Conservation (phyloP, 1,140 invertebrate species). For the Ostrea edulis region DNA sequence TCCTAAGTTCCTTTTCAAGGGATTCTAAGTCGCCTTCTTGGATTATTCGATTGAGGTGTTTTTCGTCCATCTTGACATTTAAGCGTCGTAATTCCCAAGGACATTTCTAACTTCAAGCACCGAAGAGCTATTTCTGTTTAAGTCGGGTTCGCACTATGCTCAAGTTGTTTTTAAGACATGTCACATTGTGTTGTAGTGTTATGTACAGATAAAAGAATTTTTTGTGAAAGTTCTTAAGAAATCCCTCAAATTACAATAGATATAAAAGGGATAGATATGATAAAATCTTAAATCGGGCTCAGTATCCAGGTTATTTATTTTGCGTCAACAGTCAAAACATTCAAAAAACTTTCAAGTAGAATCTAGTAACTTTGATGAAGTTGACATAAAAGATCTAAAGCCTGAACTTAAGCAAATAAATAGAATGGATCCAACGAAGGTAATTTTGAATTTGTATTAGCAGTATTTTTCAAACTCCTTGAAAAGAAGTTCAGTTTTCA, state of each 20-base stretch:
- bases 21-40: neutral
- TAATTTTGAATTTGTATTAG: neutral
- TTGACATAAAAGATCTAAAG: too few species aligned
- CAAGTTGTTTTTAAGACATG: neutral
- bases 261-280: too few species aligned
- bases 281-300: neutral
- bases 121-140: neutral
- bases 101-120: constrained; percentile 19
- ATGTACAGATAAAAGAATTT: too few species aligned
- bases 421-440: neutral
- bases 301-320: neutral
- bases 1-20: neutral
- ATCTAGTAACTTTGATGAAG: too few species aligned
- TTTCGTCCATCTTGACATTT: constrained; percentile 12
- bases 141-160: neutral
- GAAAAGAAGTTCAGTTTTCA: too few species aligned
- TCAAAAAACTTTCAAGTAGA: neutral
- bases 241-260: too few species aligned
- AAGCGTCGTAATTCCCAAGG: constrained; percentile 27
- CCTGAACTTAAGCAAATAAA: neutral
- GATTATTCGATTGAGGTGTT: neutral
- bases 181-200: too few species aligned
- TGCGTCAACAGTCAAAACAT: neutral
- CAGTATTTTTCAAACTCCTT: too few species aligned
- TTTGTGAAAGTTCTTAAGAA: too few species aligned